Percentiles rank a stretch among this genome's conserved stretches.
Evolutionary conservation across 2,113 vertebrate genomes (phyloP).

Genomic region (Pseudorasbora parva): DNA sequence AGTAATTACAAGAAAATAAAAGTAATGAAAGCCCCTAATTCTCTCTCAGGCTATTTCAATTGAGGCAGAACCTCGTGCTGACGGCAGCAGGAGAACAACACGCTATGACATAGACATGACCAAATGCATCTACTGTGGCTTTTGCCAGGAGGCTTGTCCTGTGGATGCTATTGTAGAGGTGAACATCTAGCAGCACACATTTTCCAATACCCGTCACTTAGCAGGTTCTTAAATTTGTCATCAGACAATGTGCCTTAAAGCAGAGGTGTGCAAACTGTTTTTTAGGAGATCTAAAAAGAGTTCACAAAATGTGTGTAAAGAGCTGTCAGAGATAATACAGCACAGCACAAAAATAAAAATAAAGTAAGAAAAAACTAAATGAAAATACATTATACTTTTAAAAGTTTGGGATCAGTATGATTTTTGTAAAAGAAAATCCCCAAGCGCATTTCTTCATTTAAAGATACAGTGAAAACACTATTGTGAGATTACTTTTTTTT

Average conservation of each 20-base stretch:
- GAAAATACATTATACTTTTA: background rate
- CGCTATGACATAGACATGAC: slow-evolving; percentile 97
- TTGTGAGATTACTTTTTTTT: too few species aligned
- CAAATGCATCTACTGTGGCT: slow-evolving; percentile 96
- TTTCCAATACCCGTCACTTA: background rate
- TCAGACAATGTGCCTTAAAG: too few species aligned
- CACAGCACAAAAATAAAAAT: too few species aligned
- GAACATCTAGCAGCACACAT: background rate
- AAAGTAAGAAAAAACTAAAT: background rate
- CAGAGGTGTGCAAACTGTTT: background rate
- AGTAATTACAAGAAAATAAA: background rate
- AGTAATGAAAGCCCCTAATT: background rate
- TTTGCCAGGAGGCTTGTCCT: slow-evolving; percentile 95
- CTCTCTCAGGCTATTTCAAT: slow-evolving; percentile 88
- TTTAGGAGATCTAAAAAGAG: background rate
- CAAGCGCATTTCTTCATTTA: background rate
- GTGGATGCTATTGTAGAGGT: slow-evolving; percentile 95
- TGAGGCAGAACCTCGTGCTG: slow-evolving; percentile 87
- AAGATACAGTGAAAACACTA: background rate
- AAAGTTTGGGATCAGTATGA: background rate
- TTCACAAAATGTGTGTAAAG: background rate
- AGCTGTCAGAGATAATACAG: background rate
- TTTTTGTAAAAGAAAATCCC: background rate
- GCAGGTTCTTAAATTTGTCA: background rate
- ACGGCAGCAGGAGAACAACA: slow-evolving; percentile 91